Conservation (phyloP, 2,797 vertebrate genomes). For the Hoplostethus mediterraneus region DNA sequence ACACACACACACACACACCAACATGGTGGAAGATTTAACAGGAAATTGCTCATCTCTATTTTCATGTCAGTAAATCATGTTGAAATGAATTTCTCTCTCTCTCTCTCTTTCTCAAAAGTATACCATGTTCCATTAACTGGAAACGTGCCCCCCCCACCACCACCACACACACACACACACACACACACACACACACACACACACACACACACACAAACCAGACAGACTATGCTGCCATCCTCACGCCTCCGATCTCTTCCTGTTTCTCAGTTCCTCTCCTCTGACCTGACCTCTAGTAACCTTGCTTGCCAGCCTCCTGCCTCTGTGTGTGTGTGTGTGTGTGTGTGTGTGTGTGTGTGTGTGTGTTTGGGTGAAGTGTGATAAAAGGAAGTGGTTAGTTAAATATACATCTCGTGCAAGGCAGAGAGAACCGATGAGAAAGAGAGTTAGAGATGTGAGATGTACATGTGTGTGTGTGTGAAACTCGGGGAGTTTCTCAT, state of each 20-base stretch:
- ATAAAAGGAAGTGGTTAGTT: conserved; percentile 5
- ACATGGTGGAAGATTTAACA: too few relatives aligned
- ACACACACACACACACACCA: not conserved
- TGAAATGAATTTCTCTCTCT: too few relatives aligned
- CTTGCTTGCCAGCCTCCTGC: not conserved
- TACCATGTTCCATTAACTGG: too few relatives aligned
- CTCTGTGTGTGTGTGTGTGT: conserved; percentile 11
- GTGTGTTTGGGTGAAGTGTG: conserved; percentile 11
- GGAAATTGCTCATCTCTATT: too few relatives aligned
- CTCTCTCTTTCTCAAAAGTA: too few relatives aligned
- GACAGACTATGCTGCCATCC: conserved; percentile 2
- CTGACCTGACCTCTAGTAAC: conserved; percentile 10
- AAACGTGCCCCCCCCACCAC: not conserved
- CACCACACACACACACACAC: conserved; percentile 11
- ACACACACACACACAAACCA: not conserved
- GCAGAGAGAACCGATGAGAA: not conserved
- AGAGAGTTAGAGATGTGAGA: not conserved
- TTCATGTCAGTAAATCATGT: too few relatives aligned
- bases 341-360: conserved; percentile 16
- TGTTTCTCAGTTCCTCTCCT: conserved; percentile 15
- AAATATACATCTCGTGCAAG: conserved; percentile 32
- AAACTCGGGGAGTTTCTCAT: not conserved
- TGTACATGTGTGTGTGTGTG: not conserved
- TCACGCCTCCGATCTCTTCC: conserved; percentile 6
- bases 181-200: not conserved